Base-by-base conservation (phyloP, 2,797 vertebrate species). In the Coregonus suidteri region DNA sequence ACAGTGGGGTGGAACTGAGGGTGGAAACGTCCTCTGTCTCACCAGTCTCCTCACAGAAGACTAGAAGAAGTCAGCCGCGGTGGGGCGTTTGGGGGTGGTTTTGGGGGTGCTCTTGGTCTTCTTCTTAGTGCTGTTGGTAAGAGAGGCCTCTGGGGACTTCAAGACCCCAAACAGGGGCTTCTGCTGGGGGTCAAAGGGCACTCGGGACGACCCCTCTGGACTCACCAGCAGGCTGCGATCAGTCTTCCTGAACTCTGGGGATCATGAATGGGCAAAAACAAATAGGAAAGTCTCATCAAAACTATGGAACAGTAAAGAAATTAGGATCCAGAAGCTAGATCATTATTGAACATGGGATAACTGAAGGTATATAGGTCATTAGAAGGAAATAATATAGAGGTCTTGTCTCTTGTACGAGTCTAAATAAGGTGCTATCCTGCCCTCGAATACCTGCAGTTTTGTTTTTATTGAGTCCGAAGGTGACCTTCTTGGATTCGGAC, bases 161-260 rank as follows among this genome's bases (percentile, higher is more conserved):
- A 99, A 85, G 70, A 98, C 97, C 0, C 97, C 94, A 0, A 92
- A 96, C 51, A 83, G 95, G 0, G 98, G 98, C 72, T 93, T 96
- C 90, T 97, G 97, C 54, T 93, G 76, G 0, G 98, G 98, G 92
- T 99, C 97, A 87, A 99, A 99, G 75, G 97, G 95, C 75, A 99
- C 95, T 1, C 96, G 93, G 3, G 96, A 96, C 0, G 93, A 90
- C 25, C 97, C 96, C 0, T 92, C 93, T 0, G 98, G 97, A 84
- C 96, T 99, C 79, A 99, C 92, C 73, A 97, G 86, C 74, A 96
- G 92, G 81, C 97, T 99, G 85, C 95, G 95, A 83, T 99, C 97
- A 0, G 90, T 96, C 89, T 97, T 97, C 87, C 85, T 96, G 84
- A 99, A 99, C 84, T 99, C 98, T 99, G 92, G 69, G 62, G 18